These are phyloP conservation scores for Hetaerina titia DNA, from an alignment of 2,888 invertebrate species.

Conservation along the genomic window DNA sequence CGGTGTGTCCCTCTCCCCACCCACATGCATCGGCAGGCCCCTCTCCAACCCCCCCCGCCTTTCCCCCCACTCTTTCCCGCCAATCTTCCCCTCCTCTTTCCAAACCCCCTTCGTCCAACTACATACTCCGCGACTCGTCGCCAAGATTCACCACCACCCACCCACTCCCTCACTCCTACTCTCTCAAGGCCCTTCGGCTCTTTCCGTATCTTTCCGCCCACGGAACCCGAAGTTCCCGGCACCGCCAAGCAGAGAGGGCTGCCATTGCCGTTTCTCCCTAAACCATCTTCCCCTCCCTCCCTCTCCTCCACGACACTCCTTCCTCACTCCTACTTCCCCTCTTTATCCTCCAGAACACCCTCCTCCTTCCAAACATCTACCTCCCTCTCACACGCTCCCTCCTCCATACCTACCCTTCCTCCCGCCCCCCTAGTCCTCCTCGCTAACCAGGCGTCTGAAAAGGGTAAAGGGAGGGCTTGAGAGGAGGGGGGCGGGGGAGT, in stretches of 20 bases:
- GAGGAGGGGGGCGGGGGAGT: conserved; percentile 59
- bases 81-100: not conserved
- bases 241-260: conserved; percentile 28
- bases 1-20: not conserved
- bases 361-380: conserved; percentile 8
- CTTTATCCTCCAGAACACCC: not conserved
- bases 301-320: not conserved
- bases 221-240: conserved; percentile 21
- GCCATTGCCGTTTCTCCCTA: conserved; percentile 64
- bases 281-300: conserved; percentile 15
- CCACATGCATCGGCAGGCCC: conserved; percentile 24
- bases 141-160: conserved; percentile 12
- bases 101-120: too few species aligned
- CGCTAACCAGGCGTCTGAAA: conserved; percentile 70
- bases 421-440: conserved; percentile 36
- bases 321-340: not conserved
- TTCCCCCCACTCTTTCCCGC: not conserved
- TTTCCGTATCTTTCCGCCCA: conserved; percentile 64
- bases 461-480: conserved; percentile 68
- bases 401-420: conserved; percentile 58
- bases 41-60: not conserved
- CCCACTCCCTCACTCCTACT: not conserved
- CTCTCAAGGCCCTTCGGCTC: conserved; percentile 40
- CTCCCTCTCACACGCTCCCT: not conserved
- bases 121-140: not conserved